These are phyloP conservation scores for Magallana ariakensis DNA, from an alignment of 1,140 invertebrate genomes.

Conservation along the genomic window DNA sequence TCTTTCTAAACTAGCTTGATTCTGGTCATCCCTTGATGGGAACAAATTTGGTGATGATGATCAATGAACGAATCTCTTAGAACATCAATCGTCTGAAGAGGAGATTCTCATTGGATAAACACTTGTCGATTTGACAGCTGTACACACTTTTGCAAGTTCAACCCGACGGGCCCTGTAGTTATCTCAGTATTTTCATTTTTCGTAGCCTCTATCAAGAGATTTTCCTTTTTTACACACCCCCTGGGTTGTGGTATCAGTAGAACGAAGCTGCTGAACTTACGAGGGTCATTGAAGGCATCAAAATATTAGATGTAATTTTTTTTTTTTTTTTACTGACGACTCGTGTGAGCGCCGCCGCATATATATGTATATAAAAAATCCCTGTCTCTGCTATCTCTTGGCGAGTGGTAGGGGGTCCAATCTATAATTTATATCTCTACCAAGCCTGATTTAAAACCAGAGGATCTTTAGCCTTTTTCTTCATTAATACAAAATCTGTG, in stretches of 20 bases:
- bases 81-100: conserved; percentile 24
- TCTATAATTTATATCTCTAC: conserved; percentile 43
- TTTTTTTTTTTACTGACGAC: conserved; percentile 43
- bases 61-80: conserved; percentile 16
- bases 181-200: conserved; percentile 28
- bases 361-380: conserved; percentile 46
- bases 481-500: conserved; percentile 36
- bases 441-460: conserved; percentile 23
- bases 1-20: not conserved
- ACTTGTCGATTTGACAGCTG: conserved; percentile 40
- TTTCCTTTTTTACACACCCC: conserved; percentile 55
- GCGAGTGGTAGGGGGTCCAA: conserved; percentile 37
- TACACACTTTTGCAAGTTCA: conserved; percentile 30
- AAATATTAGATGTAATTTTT: conserved; percentile 58
- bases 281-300: conserved; percentile 47
- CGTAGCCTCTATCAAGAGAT: conserved; percentile 43
- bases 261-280: conserved; percentile 16
- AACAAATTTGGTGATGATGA: conserved; percentile 26
- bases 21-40: conserved; percentile 28
- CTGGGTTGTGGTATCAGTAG: conserved; percentile 25
- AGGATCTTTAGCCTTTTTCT: conserved; percentile 43
- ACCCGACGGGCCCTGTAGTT: not conserved
- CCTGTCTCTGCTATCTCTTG: conserved; percentile 49
- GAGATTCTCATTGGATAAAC: conserved; percentile 39
- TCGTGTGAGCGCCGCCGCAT: conserved; percentile 31